Percentiles rank a stretch among this genome's conserved stretches.
phyloP scores from a whole-genome alignment of 1,140 invertebrate species.

The Archivesica marissinica region DNA sequence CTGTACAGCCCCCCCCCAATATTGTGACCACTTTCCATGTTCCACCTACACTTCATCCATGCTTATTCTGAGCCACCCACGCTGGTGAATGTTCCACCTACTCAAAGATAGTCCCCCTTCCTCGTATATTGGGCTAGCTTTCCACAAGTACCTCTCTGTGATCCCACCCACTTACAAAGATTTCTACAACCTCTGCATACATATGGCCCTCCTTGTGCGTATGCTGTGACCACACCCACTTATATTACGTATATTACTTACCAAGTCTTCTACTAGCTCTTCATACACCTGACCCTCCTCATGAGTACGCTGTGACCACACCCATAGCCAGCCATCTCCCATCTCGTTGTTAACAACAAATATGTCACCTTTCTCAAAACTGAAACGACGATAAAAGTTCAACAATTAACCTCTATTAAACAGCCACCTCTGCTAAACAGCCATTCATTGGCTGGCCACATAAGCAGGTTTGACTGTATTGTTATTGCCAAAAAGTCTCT shows the following conservation, averaged over 20 bases:
- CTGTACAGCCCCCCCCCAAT: too few species aligned
- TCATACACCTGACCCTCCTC: conserved; percentile 98
- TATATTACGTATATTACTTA: conserved; percentile 68
- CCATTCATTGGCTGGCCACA: not conserved
- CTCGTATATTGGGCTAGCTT: too few species aligned
- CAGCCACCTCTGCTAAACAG: not conserved
- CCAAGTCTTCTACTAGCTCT: conserved; percentile 96
- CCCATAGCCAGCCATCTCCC: conserved; percentile 99
- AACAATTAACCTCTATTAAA: too few species aligned
- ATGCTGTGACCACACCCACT: conserved; percentile 98
- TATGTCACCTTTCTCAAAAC: conserved; percentile 98
- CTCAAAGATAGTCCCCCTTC: too few species aligned
- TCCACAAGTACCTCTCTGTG: too few species aligned
- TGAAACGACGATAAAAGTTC: conserved; percentile 81
- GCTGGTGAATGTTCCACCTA: too few species aligned
- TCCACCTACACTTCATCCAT: too few species aligned
- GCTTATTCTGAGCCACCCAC: too few species aligned
- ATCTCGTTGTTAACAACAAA: conserved; percentile 99
- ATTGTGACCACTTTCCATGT: too few species aligned
- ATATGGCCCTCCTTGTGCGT: conserved; percentile 98
- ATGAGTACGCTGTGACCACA: conserved; percentile 96
- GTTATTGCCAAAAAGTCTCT: not conserved
- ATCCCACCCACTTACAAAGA: conserved; percentile 89
- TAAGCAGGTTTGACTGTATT: not conserved
- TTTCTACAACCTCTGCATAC: conserved; percentile 96